Conservation (phyloP, 2,797 vertebrate species). For the Anabacerthia variegaticeps region DNA sequence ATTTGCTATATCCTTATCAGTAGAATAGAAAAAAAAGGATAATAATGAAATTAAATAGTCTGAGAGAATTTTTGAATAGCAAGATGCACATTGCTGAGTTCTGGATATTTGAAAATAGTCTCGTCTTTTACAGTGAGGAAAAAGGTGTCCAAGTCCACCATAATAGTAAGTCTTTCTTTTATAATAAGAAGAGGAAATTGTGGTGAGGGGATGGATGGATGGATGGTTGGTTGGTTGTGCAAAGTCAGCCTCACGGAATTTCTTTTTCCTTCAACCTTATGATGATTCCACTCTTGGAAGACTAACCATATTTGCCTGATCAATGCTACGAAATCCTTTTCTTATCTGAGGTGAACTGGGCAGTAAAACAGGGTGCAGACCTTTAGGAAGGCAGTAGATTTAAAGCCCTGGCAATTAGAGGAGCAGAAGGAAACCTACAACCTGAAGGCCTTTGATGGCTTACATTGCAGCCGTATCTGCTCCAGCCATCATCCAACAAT, state of each 20-base stretch:
- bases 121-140: not conserved
- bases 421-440: not conserved
- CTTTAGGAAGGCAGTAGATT: not conserved
- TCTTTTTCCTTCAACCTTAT: not conserved
- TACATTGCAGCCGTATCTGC: slow-evolving; percentile 2
- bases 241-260: not conserved
- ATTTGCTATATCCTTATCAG: slow-evolving; percentile 23
- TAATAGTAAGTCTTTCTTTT: not conserved
- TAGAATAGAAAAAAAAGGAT: not conserved
- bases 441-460: not conserved
- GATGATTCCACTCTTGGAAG: not conserved
- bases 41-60: slow-evolving; percentile 32
- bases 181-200: not conserved
- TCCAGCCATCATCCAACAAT: not conserved
- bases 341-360: not conserved
- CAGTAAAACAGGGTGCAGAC: not conserved
- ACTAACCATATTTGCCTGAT: not conserved
- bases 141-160: not conserved
- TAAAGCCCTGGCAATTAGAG: not conserved
- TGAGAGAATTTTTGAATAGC: slow-evolving; percentile 22
- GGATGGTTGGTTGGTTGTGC: not conserved
- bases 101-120: slow-evolving; percentile 27
- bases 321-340: not conserved
- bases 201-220: not conserved
- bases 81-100: not conserved